Conservation (phyloP, 92 coral and sea anemone species). For the Porites cylindrica region DNA sequence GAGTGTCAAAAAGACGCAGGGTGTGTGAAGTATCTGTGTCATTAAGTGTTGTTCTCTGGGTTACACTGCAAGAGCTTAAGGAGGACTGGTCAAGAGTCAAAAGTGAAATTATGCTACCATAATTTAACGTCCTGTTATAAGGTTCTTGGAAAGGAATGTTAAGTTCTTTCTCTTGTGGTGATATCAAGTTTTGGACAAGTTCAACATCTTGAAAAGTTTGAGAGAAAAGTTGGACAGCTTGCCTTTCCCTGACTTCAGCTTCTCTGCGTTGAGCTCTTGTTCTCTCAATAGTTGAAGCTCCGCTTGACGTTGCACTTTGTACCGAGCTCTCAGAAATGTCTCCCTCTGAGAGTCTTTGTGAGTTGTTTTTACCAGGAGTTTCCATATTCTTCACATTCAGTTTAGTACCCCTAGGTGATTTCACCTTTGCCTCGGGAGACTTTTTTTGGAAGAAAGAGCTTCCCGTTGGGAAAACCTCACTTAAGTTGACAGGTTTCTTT, state of each 20-base stretch:
- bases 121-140: slow-evolving; percentile 33
- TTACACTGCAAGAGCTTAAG: background rate
- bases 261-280: slow-evolving; percentile 21
- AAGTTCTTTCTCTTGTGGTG: slow-evolving; percentile 57
- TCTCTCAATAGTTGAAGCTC: background rate
- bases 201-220: slow-evolving; percentile 41
- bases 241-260: background rate
- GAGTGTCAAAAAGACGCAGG: slow-evolving; percentile 65
- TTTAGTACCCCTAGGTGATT: slow-evolving; percentile 53
- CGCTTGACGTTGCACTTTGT: slow-evolving; percentile 19
- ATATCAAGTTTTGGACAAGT: slow-evolving; percentile 73
- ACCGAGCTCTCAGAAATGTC: slow-evolving; percentile 19
- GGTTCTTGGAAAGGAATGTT: slow-evolving; percentile 18
- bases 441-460: slow-evolving; percentile 79
- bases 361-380: slow-evolving; percentile 12
- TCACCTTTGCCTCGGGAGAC: slow-evolving; percentile 50
- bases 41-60: slow-evolving; percentile 12
- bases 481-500: slow-evolving; percentile 26
- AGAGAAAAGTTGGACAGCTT: background rate
- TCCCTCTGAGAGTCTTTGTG: slow-evolving; percentile 44
- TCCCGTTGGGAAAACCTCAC: slow-evolving; percentile 79
- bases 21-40: slow-evolving; percentile 53
- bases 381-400: slow-evolving; percentile 32
- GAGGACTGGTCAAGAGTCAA: slow-evolving; percentile 12
- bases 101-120: slow-evolving; percentile 73